Evolutionary conservation across 53 echinoderm and acorn worm species (phyloP).

Genomic region (Actinopyga echinites): DNA sequence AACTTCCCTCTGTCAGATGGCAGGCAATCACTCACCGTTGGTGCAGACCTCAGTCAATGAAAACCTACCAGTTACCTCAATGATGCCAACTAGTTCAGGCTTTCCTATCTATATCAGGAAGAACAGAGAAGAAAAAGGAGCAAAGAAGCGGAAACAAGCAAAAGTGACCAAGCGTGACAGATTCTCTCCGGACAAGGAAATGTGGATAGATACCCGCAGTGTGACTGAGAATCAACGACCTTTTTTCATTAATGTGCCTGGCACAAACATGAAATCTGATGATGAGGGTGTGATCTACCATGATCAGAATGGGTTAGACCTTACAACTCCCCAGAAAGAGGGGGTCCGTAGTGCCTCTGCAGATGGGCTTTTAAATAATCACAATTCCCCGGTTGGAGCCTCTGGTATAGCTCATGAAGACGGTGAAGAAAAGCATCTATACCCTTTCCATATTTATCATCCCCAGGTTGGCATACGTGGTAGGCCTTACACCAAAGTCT

Average conservation of each 20-base stretch:
- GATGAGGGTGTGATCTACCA: background rate
- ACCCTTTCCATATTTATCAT: slow-evolving; percentile 5
- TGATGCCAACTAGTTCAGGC: slow-evolving; percentile 38
- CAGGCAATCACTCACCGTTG: slow-evolving; percentile 30
- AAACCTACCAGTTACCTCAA: slow-evolving; percentile 72
- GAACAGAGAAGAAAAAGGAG: slow-evolving; percentile 82
- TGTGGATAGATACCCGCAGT: slow-evolving; percentile 67
- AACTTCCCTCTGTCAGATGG: slow-evolving; percentile 64
- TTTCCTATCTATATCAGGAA: slow-evolving; percentile 67
- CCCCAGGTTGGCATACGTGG: slow-evolving; percentile 26
- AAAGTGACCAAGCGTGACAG: slow-evolving; percentile 73
- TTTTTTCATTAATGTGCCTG: slow-evolving; percentile 13
- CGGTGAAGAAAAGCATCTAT: slow-evolving; percentile 38
- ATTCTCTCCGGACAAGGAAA: slow-evolving; percentile 67
- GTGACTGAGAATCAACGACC: slow-evolving; percentile 20
- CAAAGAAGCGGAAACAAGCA: slow-evolving; percentile 79
- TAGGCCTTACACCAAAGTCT: slow-evolving; percentile 29
- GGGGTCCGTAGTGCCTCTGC: slow-evolving; percentile 45
- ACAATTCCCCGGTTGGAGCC: slow-evolving; percentile 31
- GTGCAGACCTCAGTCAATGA: slow-evolving; percentile 57
- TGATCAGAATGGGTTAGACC: slow-evolving; percentile 61
- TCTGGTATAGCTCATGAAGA: slow-evolving; percentile 52
- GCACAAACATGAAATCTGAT: slow-evolving; percentile 1
- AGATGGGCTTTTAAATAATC: slow-evolving; percentile 60
- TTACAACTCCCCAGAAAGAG: slow-evolving; percentile 43